phyloP scores from a whole-genome alignment of 2,113 vertebrate species.

The Sylvietta virens region DNA sequence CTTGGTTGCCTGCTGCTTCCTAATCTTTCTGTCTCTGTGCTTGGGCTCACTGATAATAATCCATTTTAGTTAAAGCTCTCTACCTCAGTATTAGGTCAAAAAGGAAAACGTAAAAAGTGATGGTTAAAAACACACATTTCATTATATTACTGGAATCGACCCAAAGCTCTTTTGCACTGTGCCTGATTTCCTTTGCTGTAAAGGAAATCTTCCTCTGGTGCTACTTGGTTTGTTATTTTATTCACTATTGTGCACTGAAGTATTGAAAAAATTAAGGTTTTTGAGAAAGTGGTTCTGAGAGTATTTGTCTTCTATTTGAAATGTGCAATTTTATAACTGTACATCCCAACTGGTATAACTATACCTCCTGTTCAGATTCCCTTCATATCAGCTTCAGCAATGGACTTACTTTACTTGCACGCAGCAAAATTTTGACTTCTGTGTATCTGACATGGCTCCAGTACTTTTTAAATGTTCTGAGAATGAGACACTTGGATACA shows the following conservation, averaged over 20 bases:
- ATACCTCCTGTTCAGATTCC: neutral
- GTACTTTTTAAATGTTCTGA: neutral
- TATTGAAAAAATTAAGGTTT: neutral
- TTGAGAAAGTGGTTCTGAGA: neutral
- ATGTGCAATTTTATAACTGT: neutral
- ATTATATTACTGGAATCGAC: neutral
- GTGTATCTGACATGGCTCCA: neutral
- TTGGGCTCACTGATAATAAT: neutral
- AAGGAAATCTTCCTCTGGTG: neutral
- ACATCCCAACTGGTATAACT: neutral
- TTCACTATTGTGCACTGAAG: neutral
- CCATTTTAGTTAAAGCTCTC: neutral
- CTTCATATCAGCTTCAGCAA: neutral
- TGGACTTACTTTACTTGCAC: neutral
- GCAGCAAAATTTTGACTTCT: neutral
- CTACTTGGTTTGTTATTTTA: neutral
- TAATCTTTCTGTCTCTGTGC: neutral
- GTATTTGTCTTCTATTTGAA: neutral
- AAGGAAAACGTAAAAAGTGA: neutral
- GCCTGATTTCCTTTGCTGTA: neutral
- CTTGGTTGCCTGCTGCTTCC: neutral
- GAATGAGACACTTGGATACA: neutral
- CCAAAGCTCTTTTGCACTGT: neutral
- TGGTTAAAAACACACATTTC: neutral
- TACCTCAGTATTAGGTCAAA: neutral